phyloP scores from a whole-genome alignment of 2,797 vertebrate genomes.

The Pelodytes ibericus region DNA sequence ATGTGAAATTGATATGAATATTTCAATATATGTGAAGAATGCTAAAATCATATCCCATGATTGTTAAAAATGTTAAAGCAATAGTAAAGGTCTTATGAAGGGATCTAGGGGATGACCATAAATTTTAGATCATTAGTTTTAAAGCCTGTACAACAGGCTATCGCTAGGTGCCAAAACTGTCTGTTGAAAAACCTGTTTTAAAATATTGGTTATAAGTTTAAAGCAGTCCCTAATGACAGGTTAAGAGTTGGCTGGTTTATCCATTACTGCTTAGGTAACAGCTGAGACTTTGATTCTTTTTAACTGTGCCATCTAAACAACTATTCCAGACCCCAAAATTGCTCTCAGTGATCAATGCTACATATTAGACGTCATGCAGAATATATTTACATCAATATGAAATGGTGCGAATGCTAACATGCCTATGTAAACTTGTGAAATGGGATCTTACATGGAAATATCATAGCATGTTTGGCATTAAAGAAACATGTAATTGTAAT shows the following conservation, averaged over 20 bases:
- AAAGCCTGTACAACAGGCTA: slow-evolving; percentile 60
- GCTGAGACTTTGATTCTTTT: slow-evolving; percentile 54
- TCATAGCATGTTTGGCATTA: slow-evolving; percentile 58
- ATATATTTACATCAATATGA: slow-evolving; percentile 8
- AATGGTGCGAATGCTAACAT: slow-evolving; percentile 16
- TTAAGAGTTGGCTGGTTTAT: slow-evolving; percentile 63
- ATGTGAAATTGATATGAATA: slow-evolving; percentile 26
- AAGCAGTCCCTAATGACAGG: slow-evolving; percentile 63
- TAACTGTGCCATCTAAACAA: slow-evolving; percentile 38
- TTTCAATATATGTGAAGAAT: slow-evolving; percentile 39
- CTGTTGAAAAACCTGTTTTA: slow-evolving; percentile 61
- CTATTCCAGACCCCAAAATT: background rate
- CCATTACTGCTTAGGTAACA: slow-evolving; percentile 59
- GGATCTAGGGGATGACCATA: slow-evolving; percentile 50
- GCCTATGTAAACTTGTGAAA: slow-evolving; percentile 55
- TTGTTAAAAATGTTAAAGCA: slow-evolving; percentile 34
- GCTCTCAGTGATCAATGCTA: slow-evolving; percentile 8
- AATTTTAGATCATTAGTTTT: slow-evolving; percentile 58
- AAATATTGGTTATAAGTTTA: slow-evolving; percentile 57
- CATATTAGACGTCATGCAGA: slow-evolving; percentile 28
- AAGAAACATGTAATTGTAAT: slow-evolving; percentile 64
- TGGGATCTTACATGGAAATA: slow-evolving; percentile 59
- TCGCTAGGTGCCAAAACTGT: slow-evolving; percentile 61
- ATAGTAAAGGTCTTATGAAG: slow-evolving; percentile 46
- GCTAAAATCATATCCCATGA: slow-evolving; percentile 29